phyloP scores from a whole-genome alignment of 2,113 vertebrate genomes.

The Boulengeromyrus knoepffleri region DNA sequence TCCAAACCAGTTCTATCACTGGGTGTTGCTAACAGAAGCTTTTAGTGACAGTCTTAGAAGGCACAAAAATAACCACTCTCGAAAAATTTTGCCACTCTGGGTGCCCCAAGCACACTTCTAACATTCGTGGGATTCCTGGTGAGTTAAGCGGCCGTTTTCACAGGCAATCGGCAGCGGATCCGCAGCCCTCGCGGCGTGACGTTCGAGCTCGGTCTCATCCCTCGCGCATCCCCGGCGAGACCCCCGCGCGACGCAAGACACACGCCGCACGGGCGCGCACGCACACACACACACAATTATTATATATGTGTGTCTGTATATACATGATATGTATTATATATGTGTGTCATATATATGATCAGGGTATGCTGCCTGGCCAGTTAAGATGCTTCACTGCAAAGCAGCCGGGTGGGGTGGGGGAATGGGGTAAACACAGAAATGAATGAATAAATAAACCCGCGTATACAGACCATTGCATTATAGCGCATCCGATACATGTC shows the following conservation, averaged over 20 bases:
- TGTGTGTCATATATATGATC: not conserved
- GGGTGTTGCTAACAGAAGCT: not conserved
- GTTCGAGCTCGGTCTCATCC: not conserved
- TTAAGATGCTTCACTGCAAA: not conserved
- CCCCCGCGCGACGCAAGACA: not conserved
- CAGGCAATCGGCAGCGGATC: not conserved
- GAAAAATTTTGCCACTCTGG: not conserved
- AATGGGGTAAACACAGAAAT: not conserved
- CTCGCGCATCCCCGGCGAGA: not conserved
- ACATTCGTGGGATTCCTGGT: not conserved
- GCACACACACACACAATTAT: not conserved
- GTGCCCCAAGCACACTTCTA: not conserved
- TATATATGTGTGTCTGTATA: not conserved
- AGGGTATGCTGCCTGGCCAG: not conserved
- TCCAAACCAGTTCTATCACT: not conserved
- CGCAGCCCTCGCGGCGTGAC: not conserved
- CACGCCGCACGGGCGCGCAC: not conserved
- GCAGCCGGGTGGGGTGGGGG: not conserved
- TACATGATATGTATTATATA: no score
- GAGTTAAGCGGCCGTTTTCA: not conserved
- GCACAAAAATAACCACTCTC: not conserved
- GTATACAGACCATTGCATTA: not conserved
- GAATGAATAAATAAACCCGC: not conserved
- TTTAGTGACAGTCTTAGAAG: not conserved
- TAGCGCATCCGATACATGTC: not conserved